Evolutionary conservation across 2,888 invertebrate genomes (phyloP).

Genomic region (Nephrotoma appendiculata): DNA sequence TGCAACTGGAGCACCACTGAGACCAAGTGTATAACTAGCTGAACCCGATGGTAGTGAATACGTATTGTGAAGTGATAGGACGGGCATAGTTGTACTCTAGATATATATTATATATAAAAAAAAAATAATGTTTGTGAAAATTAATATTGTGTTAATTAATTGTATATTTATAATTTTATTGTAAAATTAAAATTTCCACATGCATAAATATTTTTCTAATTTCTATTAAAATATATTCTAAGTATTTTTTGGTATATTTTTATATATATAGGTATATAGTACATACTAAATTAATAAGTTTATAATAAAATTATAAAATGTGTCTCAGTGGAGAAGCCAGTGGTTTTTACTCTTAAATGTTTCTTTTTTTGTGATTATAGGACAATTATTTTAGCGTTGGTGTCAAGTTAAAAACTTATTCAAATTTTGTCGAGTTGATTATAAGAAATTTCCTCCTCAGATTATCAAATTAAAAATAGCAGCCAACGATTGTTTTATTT

Average conservation of each 20-base stretch:
- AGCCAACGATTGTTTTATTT: too few species aligned
- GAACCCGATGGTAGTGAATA: slow-evolving; percentile 32
- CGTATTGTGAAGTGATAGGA: slow-evolving; percentile 36
- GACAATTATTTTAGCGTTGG: not conserved
- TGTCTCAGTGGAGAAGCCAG: slow-evolving; percentile 3
- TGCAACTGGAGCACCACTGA: slow-evolving; percentile 26
- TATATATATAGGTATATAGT: not conserved
- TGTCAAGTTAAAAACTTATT: not conserved
- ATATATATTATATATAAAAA: not conserved
- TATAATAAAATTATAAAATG: not conserved
- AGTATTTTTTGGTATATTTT: not conserved
- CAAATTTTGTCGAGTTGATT: not conserved
- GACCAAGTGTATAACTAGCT: slow-evolving; percentile 30
- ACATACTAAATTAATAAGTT: not conserved
- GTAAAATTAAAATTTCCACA: not conserved
- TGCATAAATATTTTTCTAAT: not conserved
- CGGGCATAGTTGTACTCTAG: slow-evolving; percentile 50
- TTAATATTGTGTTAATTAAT: not conserved
- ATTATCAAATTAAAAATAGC: too few species aligned
- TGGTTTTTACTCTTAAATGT: not conserved
- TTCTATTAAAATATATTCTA: not conserved
- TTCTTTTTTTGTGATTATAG: not conserved
- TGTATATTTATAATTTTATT: not conserved
- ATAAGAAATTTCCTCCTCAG: too few species aligned
- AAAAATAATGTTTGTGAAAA: not conserved